Base-by-base conservation (phyloP, 1,140 invertebrate species). In the Habropoda laboriosa region DNA sequence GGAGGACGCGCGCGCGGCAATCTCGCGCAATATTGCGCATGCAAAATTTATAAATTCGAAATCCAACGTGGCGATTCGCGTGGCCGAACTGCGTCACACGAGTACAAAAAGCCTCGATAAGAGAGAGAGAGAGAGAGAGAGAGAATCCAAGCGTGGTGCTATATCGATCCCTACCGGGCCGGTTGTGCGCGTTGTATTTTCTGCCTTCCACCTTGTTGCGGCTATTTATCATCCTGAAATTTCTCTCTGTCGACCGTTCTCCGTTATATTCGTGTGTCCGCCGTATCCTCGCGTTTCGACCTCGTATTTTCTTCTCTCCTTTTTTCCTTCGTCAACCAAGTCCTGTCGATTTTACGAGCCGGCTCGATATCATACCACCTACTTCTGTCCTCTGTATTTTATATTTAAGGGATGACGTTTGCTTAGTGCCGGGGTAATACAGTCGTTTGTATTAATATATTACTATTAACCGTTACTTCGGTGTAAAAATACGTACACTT, bases 11-110 rank as follows among this genome's bases (percentile, higher is more conserved):
- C 61, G 58, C 66, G 67, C 63, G 51, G 70, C 81, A 81, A 75
- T 83, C 81, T 86, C 85, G 57, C 74, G 77, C 80, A 77, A 83
- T 83, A 86, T 83, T 72, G 74, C 84, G 66, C 78, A 79, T 86
- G 80, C 49, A 86, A 80, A 86, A 80, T 86, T 86, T 77, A 86
- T 80, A 82, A 82, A 86, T 86, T 85, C 74, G 63, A 71, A 85
- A 85, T 63, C 61, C 61, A 35, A 18, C 58, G 38, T 12, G 45
- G 27, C 63, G 53, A 79, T 67, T 79, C 61, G 68, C 6, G 47
- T 8, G 16, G 38, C 13, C 18, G 57, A 3, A 38, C n/a, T n/a
- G 21, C 42, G 32, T 45, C 72, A 32, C 35, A 45, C 21, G 55
- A 18, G 32, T 67, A 35, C 24, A 30, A 24, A 60, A 72, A 47